Evolutionary conservation across 2,797 vertebrate species (phyloP), one percentile per base, ranked within the genome.

Genomic region (Betta splendens): DNA sequence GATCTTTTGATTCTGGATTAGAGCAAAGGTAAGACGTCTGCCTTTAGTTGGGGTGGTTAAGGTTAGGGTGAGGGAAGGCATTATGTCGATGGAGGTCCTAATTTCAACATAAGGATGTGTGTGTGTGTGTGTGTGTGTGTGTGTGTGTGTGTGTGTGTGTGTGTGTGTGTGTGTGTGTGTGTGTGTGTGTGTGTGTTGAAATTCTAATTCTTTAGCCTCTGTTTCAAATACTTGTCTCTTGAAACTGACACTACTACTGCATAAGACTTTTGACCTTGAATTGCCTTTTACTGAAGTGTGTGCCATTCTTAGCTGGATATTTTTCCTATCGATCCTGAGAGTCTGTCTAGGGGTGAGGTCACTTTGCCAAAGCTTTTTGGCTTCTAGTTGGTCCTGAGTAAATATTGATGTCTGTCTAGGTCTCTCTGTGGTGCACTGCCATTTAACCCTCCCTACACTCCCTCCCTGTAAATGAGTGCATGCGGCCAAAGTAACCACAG

Each of bases 371-470:
- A 45, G 50, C 45, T 33, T 16, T 67, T 25, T 45, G 48, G 31
- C 62, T 71, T 57, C 7, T 26, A 73, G 49, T 44, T 38, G 64
- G 52, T 12, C 58, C 65, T 75, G 64, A 72, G 54, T 69, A 84
- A 87, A 87, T 84, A 85, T 64, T 68, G 61, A 81, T 71, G 70
- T 80, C 67, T 82, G 56, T 51, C 65, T 73, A 61, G 40, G 61
- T 79, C 62, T 54, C 23, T 46, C 22, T 47, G 47, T 15, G 58
- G 60, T 50, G 13, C 16, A 25, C 23, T 37, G 75, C 65, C 67
- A 74, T 50, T 60, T 72, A 68, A 72, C 49, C 58, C 77, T 70
- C 68, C 53, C 75, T 79, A 66, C 23, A 69, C 48, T 67, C 74
- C n/a, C n/a, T n/a, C n/a, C n/a, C n/a, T n/a, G n/a, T 72, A 57